Evolutionary conservation across 2,113 vertebrate species (phyloP).

Genomic region (Prietella phreatophila): DNA sequence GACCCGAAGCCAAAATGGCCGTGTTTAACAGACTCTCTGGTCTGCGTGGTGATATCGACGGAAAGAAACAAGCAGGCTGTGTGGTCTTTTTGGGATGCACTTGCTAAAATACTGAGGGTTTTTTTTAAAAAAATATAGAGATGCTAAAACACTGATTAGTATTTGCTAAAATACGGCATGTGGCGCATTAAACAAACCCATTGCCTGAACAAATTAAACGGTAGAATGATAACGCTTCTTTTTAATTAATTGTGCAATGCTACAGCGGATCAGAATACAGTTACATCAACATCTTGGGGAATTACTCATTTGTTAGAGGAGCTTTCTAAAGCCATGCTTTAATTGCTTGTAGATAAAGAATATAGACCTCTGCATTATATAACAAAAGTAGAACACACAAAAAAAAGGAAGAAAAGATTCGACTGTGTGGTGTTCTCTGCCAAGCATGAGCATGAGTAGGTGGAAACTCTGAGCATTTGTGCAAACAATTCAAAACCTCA

Average conservation of each 20-base stretch:
- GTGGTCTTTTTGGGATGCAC: background rate
- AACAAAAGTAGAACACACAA: background rate
- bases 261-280: constrained; percentile 32
- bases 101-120: background rate
- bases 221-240: constrained; percentile 40
- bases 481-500: background rate
- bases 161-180: constrained; percentile 6
- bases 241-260: constrained; percentile 52
- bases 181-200: constrained; percentile 21
- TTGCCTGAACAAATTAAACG: constrained; percentile 42
- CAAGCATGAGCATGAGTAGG: background rate
- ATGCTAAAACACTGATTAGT: constrained; percentile 28
- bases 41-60: background rate
- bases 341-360: constrained; percentile 35
- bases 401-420: background rate
- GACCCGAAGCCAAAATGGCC: constrained; percentile 38
- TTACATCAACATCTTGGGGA: constrained; percentile 42
- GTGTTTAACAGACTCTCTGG: background rate
- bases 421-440: background rate
- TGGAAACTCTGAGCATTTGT: background rate
- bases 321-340: constrained; percentile 32
- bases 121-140: background rate
- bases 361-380: constrained; percentile 13
- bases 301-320: constrained; percentile 42
- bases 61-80: background rate